phyloP scores from a whole-genome alignment of 2,797 vertebrate genomes.

The Silurus lanzhouensis region DNA sequence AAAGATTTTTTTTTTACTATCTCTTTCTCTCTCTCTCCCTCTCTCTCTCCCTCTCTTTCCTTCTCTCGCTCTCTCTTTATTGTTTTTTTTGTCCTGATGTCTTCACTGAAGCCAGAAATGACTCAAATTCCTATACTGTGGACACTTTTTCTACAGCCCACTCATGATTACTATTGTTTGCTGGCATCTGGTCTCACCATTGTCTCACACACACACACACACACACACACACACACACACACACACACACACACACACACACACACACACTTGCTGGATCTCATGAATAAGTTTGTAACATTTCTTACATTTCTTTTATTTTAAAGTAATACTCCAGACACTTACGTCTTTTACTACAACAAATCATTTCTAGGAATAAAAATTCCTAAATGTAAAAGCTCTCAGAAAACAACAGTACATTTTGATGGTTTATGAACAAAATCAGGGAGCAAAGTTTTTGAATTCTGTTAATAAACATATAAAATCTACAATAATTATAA shows the following conservation, averaged over 20 bases:
- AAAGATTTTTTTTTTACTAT: conserved; percentile 72
- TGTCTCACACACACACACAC: not conserved
- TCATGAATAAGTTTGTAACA: conserved; percentile 25
- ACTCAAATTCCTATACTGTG: conserved; percentile 78
- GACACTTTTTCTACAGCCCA: conserved; percentile 69
- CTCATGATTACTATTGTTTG: conserved; percentile 71
- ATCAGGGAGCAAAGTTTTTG: not conserved
- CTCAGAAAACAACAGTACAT: not conserved
- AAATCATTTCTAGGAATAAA: not conserved
- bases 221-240: conserved; percentile 1
- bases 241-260: conserved; percentile 9
- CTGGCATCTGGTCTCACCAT: conserved; percentile 30
- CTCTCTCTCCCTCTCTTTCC: not conserved
- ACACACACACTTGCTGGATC: conserved; percentile 6
- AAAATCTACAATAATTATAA: not conserved
- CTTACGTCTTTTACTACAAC: not conserved
- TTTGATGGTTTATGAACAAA: too few species aligned
- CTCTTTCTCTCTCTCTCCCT: not conserved
- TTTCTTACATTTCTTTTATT: conserved; percentile 14
- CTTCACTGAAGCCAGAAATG: conserved; percentile 79
- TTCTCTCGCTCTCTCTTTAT: not conserved
- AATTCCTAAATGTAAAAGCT: not conserved
- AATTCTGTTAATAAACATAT: not conserved
- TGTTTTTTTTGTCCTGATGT: conserved; percentile 67
- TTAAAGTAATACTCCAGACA: not conserved